Evolutionary conservation across 2,888 invertebrate genomes (phyloP).

Genomic region (Sarcophaga carnaria): DNA sequence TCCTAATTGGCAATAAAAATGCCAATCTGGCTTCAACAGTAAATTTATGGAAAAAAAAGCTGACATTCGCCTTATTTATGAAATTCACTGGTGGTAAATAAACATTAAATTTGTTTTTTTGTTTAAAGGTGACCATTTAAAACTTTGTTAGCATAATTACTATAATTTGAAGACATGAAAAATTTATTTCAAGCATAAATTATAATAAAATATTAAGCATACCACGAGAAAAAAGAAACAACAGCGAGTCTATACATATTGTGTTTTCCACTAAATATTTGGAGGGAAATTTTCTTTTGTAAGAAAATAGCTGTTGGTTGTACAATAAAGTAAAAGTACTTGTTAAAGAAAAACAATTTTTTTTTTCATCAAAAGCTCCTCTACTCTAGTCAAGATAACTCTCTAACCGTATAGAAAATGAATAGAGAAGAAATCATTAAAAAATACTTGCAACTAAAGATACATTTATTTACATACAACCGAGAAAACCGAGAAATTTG

Average conservation of each 20-base stretch:
- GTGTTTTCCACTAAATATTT: constrained; percentile 9
- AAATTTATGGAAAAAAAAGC: neutral
- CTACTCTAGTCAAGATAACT: neutral
- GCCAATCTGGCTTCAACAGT: neutral
- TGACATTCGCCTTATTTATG: neutral
- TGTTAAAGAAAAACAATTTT: constrained; percentile 34
- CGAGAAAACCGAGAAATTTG: neutral
- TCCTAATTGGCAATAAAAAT: constrained; percentile 38
- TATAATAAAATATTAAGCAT: neutral
- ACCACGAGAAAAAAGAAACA: constrained; percentile 27
- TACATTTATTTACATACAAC: constrained; percentile 31
- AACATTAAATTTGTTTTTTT: neutral
- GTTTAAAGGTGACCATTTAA: constrained; percentile 14
- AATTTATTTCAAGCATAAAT: constrained; percentile 42
- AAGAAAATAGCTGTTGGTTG: constrained; percentile 38
- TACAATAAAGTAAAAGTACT: constrained; percentile 58
- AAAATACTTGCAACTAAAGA: constrained; percentile 2
- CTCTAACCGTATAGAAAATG: neutral
- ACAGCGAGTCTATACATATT: constrained; percentile 30
- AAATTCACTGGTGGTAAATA: too few species aligned
- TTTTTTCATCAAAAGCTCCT: constrained; percentile 15
- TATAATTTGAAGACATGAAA: constrained; percentile 47
- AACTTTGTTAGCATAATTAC: constrained; percentile 41
- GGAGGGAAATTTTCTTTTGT: constrained; percentile 22
- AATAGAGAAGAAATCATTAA: constrained; percentile 28